Evolutionary conservation across 2,888 invertebrate genomes (phyloP), one percentile per base, ranked within the genome.

Genomic region (Callimorpha dominula): DNA sequence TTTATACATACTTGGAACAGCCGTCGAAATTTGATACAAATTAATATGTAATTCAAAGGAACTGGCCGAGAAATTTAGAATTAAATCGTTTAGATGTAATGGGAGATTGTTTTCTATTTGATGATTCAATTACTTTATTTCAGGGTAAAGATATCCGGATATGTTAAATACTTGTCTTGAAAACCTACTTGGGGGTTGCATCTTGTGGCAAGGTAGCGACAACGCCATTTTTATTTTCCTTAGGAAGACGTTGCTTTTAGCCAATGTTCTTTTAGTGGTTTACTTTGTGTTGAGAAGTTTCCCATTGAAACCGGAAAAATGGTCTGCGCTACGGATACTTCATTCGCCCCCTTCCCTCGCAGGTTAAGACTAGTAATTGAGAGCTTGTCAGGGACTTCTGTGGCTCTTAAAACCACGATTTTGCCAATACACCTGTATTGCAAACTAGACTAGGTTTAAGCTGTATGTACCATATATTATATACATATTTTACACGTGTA

Each of bases 21-120:
- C 31, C 60, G 7, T 60, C 31, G 60, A 31, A 60, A 60, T 14
- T 31, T 60, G 31, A 60, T 31, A 60, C 60, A 31, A 31, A 60
- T 60, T 60, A 31, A 60, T 31, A 60, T 31, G 60, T 60, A 31
- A 60, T 60, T 60, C 60, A 60, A 60, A 60, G 14, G 31, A 60
- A 12, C 20, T 11, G 12, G 60, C 1, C 7, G 31, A 60, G 20
- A 31, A 14, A 31, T 60, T 60, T 60, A 20, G 31, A 31, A 60
- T 31, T 31, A 60, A 31, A 60, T 57, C 57, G 57, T 57, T 57
- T 57, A 57, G 57, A 57, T 57, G 57, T 20, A 20, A 20, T 11
- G 20, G 12, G 20, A 57, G 57, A 57, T 57, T 54, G n/a, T 43
- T 9, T 43, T 31, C 31, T n/a, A 11, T 12, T 57, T 57, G 57